These are phyloP conservation scores for Protobothrops mucrosquamatus DNA, from an alignment of 2,113 vertebrate genomes.

Conservation along the genomic window DNA sequence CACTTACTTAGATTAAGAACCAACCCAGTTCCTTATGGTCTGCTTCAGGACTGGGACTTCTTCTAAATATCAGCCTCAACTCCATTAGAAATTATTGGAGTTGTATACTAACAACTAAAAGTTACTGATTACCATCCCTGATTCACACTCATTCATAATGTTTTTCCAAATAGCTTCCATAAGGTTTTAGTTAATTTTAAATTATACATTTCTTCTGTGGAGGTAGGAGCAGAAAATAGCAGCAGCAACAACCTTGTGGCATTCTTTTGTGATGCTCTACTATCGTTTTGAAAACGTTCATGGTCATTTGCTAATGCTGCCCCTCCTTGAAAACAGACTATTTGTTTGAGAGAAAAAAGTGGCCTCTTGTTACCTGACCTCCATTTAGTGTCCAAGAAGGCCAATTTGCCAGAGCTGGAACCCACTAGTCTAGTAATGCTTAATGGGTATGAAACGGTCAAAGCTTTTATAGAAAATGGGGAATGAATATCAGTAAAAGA, in stretches of 20 bases:
- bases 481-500: constrained; percentile 53
- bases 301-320: neutral
- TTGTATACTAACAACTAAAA: neutral
- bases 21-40: neutral
- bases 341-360: neutral
- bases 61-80: neutral
- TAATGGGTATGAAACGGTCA: constrained; percentile 39
- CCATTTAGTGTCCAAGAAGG: neutral
- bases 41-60: neutral
- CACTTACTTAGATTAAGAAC: neutral
- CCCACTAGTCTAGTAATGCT: constrained; percentile 7
- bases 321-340: too few relatives aligned
- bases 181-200: neutral
- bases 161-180: neutral
- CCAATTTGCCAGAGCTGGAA: neutral
- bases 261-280: neutral
- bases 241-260: neutral
- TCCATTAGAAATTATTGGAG: neutral
- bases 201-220: neutral
- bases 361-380: neutral
- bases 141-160: neutral
- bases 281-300: neutral
- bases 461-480: constrained; percentile 56
- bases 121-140: neutral
- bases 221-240: neutral